A percentile compares a stretch with the other conserved stretches of the same genome.
phyloP scores from a whole-genome alignment of 2,113 vertebrate species.

The Tor tambroides region DNA sequence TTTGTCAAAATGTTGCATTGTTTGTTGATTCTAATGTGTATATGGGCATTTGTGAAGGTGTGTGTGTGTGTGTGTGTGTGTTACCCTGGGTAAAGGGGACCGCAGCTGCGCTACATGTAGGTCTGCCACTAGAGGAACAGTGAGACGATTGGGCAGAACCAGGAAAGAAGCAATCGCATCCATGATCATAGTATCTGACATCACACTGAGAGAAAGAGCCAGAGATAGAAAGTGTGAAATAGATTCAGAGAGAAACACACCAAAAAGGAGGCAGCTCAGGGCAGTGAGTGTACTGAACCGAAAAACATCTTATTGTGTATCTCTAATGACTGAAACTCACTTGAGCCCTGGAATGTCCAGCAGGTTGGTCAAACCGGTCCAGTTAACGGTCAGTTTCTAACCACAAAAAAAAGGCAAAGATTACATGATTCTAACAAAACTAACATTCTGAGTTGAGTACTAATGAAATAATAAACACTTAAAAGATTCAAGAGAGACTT shows the following conservation, averaged over 20 bases:
- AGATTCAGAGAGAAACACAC: not conserved
- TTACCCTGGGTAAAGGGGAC: slow-evolving; percentile 89
- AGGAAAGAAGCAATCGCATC: slow-evolving; percentile 90
- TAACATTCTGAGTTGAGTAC: not conserved
- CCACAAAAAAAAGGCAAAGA: slow-evolving; percentile 35
- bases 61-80: slow-evolving; percentile 38
- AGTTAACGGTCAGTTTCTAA: slow-evolving; percentile 90
- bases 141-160: slow-evolving; percentile 90
- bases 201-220: slow-evolving; percentile 71
- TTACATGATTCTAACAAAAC: not conserved
- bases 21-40: not conserved
- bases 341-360: slow-evolving; percentile 92
- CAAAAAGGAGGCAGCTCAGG: not conserved
- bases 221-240: not conserved
- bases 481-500: not conserved
- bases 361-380: slow-evolving; percentile 93
- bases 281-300: not conserved
- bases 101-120: slow-evolving; percentile 86
- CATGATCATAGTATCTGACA: slow-evolving; percentile 94
- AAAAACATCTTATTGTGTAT: not conserved
- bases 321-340: slow-evolving; percentile 71
- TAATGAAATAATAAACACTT: slow-evolving; percentile 1
- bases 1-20: not conserved
- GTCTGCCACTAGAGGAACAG: slow-evolving; percentile 84
- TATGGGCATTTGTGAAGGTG: slow-evolving; percentile 3